Evolutionary conservation across 2,797 vertebrate genomes (phyloP), one percentile per base, ranked within the genome.

Genomic region (Sebastes oblongus): DNA sequence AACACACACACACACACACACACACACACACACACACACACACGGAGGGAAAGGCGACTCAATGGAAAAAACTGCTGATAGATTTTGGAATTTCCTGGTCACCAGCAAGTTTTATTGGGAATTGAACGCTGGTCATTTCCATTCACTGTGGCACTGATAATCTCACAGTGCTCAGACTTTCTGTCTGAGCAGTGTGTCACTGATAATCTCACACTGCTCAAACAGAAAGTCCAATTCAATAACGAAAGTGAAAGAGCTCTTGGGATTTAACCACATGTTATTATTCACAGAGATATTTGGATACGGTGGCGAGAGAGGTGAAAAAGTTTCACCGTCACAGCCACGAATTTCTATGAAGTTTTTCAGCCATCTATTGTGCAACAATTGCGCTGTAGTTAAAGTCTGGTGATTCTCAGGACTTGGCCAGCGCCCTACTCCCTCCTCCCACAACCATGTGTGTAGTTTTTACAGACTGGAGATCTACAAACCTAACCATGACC

Each of bases 401-500:
- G 59, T 89, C 81, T 80, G 72, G 50, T 60, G 80, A 88, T 80
- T 80, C 83, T 89, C 79, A 79, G 75, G 67, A 76, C 25, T 76
- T 76, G 73, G 82, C 80, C 66, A 4, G 25, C 18, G 2, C 72
- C 78, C 78, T 52, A 32, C 85, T 85, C 81, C 70, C 86, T 89
- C 84, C 84, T 82, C 85, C 82, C 82, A 81, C 82, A 72, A 12
- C 46, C 85, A 81, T 71, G 78, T 86, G 89, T 88, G 81, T 89
- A 56, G 68, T 79, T 83, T 89, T 77, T 69, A 85, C 84, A 81
- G 66, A 78, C 82, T 76, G 52, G 65, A 83, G 86, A 87, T 89
- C 87, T 87, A 86, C 81, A 88, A 90, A 88, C 89, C 84, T 65
- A 91, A 88, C 77, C 82, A 64, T 90, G 91, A 92, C 93, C 90